Percentiles rank a stretch among this genome's conserved stretches.
Conservation (phyloP, 2,888 invertebrate species). For the Galerucella calmariensis region DNA sequence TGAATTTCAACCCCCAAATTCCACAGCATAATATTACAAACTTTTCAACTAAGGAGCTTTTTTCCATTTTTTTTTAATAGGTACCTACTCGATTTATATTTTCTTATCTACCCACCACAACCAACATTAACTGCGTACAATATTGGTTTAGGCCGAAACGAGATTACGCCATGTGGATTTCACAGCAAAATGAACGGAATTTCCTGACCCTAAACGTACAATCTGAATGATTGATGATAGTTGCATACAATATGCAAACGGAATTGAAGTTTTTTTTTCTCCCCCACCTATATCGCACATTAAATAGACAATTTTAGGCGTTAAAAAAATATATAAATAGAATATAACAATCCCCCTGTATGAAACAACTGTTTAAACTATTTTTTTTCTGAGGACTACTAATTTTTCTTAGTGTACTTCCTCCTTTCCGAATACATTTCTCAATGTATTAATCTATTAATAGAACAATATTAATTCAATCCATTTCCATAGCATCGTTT, state of each 20-base stretch:
- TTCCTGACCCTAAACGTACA: conserved; percentile 25
- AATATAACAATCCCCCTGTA: no score
- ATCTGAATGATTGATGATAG: conserved; percentile 26
- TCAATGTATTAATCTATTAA: no score
- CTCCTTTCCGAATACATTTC: no score
- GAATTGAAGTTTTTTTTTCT: background rate
- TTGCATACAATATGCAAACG: conserved; percentile 18
- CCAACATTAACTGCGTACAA: conserved; percentile 6
- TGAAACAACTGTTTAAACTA: no score
- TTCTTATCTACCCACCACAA: conserved; percentile 14
- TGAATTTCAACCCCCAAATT: background rate
- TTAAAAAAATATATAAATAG: no score
- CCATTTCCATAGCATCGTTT: background rate
- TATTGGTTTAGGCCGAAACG: conserved; percentile 11
- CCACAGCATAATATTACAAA: background rate
- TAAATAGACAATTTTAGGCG: background rate
- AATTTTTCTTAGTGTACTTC: no score
- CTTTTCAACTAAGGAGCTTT: background rate
- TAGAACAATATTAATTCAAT: background rate
- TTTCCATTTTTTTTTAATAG: background rate
- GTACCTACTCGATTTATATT: background rate
- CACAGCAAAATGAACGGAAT: conserved; percentile 19
- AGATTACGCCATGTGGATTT: conserved; percentile 20
- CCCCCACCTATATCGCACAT: background rate
- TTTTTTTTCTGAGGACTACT: no score